Evolutionary conservation across 1,140 invertebrate species (phyloP), one percentile per base, ranked within the genome.

Genomic region (Odontomachus brunneus): DNA sequence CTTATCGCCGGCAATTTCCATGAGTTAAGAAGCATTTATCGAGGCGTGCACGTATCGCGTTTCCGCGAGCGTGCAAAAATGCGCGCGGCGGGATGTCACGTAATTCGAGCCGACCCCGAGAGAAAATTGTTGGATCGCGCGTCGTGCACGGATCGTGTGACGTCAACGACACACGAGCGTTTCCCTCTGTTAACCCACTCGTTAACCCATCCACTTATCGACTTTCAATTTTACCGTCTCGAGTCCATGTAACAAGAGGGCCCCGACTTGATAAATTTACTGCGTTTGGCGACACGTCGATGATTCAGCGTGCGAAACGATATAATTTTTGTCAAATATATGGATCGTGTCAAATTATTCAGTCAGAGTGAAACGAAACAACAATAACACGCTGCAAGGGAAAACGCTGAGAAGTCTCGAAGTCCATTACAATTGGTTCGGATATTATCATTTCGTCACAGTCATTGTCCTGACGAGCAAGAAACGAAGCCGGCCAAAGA

Each of bases 191-290:
- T 76, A 82, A 87, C 76, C 84, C 78, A 71, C 73, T 86, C 78
- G 84, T 86, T 87, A 83, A 86, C 65, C 72, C 69, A 66, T 72
- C 51, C 75, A 65, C 65, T 71, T 80, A 80, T 80, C 75, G 75
- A 80, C 75, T 71, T 80, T 80, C 65, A 80, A 80, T 80, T 80
- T 80, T 80, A 71, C 89, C 89, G 86, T 89, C 89, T 89, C 75
- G 59, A 83, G 76, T 89, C 83, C 67, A 60, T 84, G 9, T 11
- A 83, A 83, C 86, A 73, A 86, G 76, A 71, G 81, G 62, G 84
- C 80, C 75, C 78, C 88, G 88, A 82, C 85, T 44, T 82, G 69
- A 84, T 83, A 48, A 71, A 80, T 57, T 71, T 38, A 17, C 53
- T 48, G 19, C 15, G 29, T 53, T 76, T 38, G 26, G 48, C 73